Evolutionary conservation across 37 sponge, comb jelly and placozoan genomes (phyloP).

Genomic region (Corticium candelabrum): DNA sequence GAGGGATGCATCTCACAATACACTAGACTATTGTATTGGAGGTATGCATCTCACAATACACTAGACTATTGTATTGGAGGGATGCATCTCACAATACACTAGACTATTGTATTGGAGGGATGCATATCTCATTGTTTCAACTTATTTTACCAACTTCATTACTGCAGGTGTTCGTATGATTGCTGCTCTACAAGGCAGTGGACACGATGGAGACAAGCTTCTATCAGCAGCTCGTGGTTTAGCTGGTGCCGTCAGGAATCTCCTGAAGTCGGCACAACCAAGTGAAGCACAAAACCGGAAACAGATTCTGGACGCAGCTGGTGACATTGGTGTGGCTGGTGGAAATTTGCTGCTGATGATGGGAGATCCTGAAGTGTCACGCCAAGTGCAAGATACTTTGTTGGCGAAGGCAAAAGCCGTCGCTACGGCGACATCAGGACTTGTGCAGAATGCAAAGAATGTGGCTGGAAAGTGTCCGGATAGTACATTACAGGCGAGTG

Average conservation of each 20-base stretch:
- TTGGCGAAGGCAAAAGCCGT: slow-evolving; percentile 86
- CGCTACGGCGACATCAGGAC: slow-evolving; percentile 64
- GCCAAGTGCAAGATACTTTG: slow-evolving; percentile 39
- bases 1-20: no score
- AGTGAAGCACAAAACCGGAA: slow-evolving; percentile 35
- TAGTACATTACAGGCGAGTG: slow-evolving; percentile 18
- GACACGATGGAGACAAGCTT: slow-evolving; percentile 57
- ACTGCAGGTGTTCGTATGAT: slow-evolving; percentile 55
- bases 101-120: no score
- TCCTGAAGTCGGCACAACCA: slow-evolving; percentile 78
- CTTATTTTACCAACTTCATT: background rate
- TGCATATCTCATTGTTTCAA: no score
- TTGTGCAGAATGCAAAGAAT: slow-evolving; percentile 75
- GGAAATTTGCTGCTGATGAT: slow-evolving; percentile 52
- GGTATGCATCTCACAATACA: no score
- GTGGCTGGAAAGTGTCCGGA: slow-evolving; percentile 60
- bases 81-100: no score
- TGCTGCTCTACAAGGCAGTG: slow-evolving; percentile 55
- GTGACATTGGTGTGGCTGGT: slow-evolving; percentile 64
- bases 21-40: no score
- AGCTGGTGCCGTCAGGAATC: slow-evolving; percentile 82
- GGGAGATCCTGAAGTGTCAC: slow-evolving; percentile 66
- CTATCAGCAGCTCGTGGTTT: slow-evolving; percentile 80
- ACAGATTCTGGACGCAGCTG: slow-evolving; percentile 55
- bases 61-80: no score